These are phyloP conservation scores for Tetheella fluctuosa DNA, from an alignment of 2,888 invertebrate genomes.

Conservation along the genomic window DNA sequence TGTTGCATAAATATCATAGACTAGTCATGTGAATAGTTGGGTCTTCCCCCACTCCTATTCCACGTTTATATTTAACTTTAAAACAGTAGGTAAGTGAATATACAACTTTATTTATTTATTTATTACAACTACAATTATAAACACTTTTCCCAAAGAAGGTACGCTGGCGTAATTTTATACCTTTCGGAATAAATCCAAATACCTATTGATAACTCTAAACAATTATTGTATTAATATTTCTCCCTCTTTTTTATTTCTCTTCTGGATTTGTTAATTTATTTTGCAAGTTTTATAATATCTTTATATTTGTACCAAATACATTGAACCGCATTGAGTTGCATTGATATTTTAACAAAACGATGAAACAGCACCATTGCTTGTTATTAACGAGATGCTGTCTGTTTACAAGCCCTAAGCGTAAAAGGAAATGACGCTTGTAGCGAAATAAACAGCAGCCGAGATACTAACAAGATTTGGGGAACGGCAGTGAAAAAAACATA, in stretches of 20 bases:
- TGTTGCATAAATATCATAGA: not conserved
- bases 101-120: no score
- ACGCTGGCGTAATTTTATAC: no score
- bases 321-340: conserved; percentile 42
- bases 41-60: not conserved
- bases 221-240: no score
- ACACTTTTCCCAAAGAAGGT: no score
- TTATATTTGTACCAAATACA: conserved; percentile 32
- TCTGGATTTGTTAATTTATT: no score
- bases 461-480: not conserved
- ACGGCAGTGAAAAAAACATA: not conserved
- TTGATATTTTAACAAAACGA: conserved; percentile 36
- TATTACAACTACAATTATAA: no score
- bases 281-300: no score
- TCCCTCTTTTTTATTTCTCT: no score
- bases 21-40: not conserved
- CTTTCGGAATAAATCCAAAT: no score
- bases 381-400: conserved; percentile 29
- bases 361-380: conserved; percentile 32
- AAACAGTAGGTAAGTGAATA: no score
- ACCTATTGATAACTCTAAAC: no score
- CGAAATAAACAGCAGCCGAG: conserved; percentile 1
- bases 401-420: conserved; percentile 17
- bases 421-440: conserved; percentile 10
- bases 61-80: not conserved